Evolutionary conservation across 2,113 vertebrate genomes (phyloP), one percentile per base, ranked within the genome.

Genomic region (Leptobrachium leishanense): DNA sequence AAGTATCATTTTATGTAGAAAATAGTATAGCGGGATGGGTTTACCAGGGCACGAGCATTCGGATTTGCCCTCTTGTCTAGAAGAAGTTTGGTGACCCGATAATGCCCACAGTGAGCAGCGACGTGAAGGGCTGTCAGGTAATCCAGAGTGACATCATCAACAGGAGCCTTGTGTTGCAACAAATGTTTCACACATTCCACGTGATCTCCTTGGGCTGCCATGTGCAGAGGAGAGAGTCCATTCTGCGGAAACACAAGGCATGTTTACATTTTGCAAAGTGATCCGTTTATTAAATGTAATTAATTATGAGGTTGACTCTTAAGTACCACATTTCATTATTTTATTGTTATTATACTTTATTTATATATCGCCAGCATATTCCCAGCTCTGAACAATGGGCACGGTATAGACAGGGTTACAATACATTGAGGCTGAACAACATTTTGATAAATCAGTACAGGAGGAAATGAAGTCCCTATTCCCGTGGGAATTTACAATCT

Each of bases 61-160:
- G 98, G 96, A 84, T 98, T 98, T 88, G 97, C 98, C 86, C 96
- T 93, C 92, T 98, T 98, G 92, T 99, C 97, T 90, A 99, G 94
- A 6, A 99, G 94, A 57, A 98, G 95, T 72, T 99, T 98, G 88
- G 98, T 98, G 82, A 98, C 98, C 1, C 94, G 90, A 85, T 98
- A 99, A 88, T 98, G 98, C 2, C 97, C 98, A 0, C 98, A 99
- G 90, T 99, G 98, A 0, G 98, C 98, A 0, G 98, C 97, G 76
- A 99, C 98, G 0, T 99, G 98, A 6, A 99, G 89, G 0, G 97
- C 95, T 0, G 98, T 99, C 91, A 99, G 90, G 90, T 98, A 99
- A 87, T 99, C 98, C 86, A 99, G 65, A 0, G 98, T 99, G 82
- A 99, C 97, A 0, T 99, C 98, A 6, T 99, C 97, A 2, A 99